These are phyloP conservation scores for Arctopsyche grandis DNA, from an alignment of 1,140 invertebrate species.

Conservation along the genomic window DNA sequence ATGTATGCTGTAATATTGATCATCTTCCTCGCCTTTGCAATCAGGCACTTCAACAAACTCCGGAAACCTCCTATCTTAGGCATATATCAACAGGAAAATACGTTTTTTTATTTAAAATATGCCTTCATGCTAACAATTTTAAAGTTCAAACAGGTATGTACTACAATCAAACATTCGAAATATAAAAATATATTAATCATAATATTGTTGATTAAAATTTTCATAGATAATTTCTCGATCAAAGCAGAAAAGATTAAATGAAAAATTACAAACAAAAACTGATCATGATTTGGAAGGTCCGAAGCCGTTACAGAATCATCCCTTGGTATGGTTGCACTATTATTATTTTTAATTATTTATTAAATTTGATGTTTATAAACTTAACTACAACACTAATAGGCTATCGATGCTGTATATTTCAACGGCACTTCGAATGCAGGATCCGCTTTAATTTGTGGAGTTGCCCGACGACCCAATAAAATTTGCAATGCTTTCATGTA, in stretches of 20 bases:
- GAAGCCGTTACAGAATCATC: slow-evolving; percentile 62
- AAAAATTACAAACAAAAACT: neutral
- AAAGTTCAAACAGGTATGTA: slow-evolving; percentile 58
- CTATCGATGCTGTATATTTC: slow-evolving; percentile 71
- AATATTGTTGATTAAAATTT: slow-evolving; percentile 14
- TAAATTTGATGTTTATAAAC: neutral
- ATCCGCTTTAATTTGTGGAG: slow-evolving; percentile 64
- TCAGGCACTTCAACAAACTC: slow-evolving; percentile 56
- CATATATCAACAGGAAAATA: slow-evolving; percentile 65
- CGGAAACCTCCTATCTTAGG: slow-evolving; percentile 63
- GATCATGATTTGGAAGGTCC: slow-evolving; percentile 61
- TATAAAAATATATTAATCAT: neutral
- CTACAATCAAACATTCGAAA: slow-evolving; percentile 1
- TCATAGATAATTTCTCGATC: slow-evolving; percentile 14
- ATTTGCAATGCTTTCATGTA: slow-evolving; percentile 68
- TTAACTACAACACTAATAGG: slow-evolving; percentile 58
- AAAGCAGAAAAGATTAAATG: neutral
- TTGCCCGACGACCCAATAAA: slow-evolving; percentile 65
- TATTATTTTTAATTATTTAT: neutral
- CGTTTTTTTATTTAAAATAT: slow-evolving; percentile 65
- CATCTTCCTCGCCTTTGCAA: neutral
- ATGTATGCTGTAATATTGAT: neutral
- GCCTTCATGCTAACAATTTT: slow-evolving; percentile 62
- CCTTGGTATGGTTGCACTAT: slow-evolving; percentile 55
- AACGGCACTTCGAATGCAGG: slow-evolving; percentile 66